Evolutionary conservation across 2,888 invertebrate genomes (phyloP).

Genomic region (Aleiodes alternator): DNA sequence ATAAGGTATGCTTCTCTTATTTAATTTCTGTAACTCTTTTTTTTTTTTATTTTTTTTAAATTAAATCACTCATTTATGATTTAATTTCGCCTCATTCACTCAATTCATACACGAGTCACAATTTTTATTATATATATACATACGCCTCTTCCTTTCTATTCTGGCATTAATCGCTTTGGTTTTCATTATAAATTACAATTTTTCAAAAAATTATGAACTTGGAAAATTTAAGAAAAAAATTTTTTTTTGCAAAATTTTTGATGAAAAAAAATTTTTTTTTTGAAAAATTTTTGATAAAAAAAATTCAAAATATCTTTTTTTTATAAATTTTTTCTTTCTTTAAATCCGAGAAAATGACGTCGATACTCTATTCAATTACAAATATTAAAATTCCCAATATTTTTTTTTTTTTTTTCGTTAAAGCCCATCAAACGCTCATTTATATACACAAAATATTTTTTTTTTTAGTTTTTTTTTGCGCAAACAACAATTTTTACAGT

Average conservation of each 20-base stretch:
- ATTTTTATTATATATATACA: constrained; percentile 66
- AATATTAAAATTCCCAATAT: constrained; percentile 35
- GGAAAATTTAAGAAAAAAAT: constrained; percentile 34
- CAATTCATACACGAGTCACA: constrained; percentile 52
- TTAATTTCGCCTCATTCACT: constrained; percentile 58
- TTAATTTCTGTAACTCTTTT: not conserved
- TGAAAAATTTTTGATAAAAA: too few relatives aligned
- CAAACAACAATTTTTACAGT: constrained; percentile 39
- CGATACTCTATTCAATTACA: constrained; percentile 28
- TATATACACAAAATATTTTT: constrained; percentile 42
- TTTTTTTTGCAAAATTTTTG: constrained; percentile 41
- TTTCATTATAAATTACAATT: constrained; percentile 53
- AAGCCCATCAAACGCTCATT: constrained; percentile 46
- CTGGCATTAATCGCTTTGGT: constrained; percentile 57
- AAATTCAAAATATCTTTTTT: too few relatives aligned
- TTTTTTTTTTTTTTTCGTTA: constrained; percentile 35
- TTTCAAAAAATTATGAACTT: constrained; percentile 36
- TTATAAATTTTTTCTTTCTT: too few relatives aligned
- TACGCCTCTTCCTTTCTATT: constrained; percentile 46
- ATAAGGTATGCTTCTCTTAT: constrained; percentile 34
- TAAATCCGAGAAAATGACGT: not conserved
- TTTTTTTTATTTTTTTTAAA: not conserved
- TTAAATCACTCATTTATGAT: constrained; percentile 57
- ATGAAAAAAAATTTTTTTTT: constrained; percentile 20
- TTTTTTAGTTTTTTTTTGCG: constrained; percentile 43